Conservation (phyloP, 2,113 vertebrate species). For the Alces alces region DNA sequence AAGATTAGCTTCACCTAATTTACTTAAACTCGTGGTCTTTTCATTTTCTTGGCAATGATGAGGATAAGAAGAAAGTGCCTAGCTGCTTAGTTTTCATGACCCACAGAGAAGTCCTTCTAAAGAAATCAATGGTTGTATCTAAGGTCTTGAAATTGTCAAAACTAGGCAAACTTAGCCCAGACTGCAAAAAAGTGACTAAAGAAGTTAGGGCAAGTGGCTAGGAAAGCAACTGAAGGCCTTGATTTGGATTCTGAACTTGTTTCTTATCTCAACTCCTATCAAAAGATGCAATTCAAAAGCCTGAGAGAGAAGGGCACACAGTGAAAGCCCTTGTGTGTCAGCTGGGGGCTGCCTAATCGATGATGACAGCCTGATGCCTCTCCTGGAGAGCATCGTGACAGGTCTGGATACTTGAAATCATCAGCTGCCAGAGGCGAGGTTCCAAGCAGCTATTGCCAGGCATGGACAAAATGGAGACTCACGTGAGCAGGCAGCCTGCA, state of each 20-base stretch:
- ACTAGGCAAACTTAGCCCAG: background rate
- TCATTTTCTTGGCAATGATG: background rate
- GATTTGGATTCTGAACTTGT: background rate
- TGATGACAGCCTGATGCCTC: background rate
- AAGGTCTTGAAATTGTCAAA: conserved; percentile 29
- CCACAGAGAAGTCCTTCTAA: background rate
- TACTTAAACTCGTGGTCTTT: background rate
- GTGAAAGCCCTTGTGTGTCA: background rate
- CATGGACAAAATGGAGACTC: conserved; percentile 43
- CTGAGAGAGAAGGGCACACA: background rate
- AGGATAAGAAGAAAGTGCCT: background rate
- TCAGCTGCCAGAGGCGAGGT: conserved; percentile 56
- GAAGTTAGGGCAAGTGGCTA: background rate
- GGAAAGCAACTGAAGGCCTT: background rate
- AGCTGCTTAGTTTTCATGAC: background rate
- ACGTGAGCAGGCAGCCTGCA: conserved; percentile 34
- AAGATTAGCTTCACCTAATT: background rate
- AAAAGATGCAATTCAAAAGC: background rate
- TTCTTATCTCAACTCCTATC: background rate
- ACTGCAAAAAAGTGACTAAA: background rate
- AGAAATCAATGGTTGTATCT: background rate
- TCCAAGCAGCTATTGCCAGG: conserved; percentile 53
- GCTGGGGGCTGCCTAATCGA: background rate
- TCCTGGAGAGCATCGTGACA: conserved; percentile 46
- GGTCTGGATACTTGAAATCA: conserved; percentile 64